Evolutionary conservation across 2,113 vertebrate species (phyloP), one percentile per base, ranked within the genome.

Genomic region (Edolisoma coerulescens): DNA sequence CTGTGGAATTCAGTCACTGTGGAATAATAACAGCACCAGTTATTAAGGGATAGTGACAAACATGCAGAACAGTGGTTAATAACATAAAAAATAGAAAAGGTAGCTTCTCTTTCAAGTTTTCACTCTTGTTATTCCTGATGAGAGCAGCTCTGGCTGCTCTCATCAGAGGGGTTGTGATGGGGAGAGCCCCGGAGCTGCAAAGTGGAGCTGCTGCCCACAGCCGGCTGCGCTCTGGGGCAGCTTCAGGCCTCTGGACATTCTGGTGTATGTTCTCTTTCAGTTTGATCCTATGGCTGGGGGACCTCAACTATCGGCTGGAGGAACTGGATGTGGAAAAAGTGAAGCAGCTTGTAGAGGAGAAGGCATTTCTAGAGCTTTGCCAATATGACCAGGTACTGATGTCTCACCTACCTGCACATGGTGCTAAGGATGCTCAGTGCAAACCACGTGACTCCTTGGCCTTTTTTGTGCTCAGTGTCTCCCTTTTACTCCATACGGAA

Each of bases 241-340:
- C 74, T 13, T 6, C 6, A 45, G 64, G 30, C 18, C 56, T 42
- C 68, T 16, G 21, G 44, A 49, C 50, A 44, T 18, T 35, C 19
- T 60, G 50, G 7, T 70, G 8, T 88, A 3, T 44, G 8, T 91
- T 98, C 87, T 95, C 95, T 96, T 96, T 37, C 97, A 99, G 98
- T 83, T 95, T 98, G 49, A 96, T 99, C 84, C 97, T 99, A 6
- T 99, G 99, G 99, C 77, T 99, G 80, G 99, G 99, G 44, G 99
- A 99, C 97, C 98, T 99, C 73, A 99, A 99, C 98, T 99, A 99
- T 97, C 98, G 99, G 71, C 98, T 99, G 97, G 98, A 98, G 95
- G 98, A 99, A 3, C 97, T 99, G 89, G 99, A 99, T 8, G 97
- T 98, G n/a, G 98, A 98, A n/a, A 96, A 91, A 63, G 99, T 99